Evolutionary conservation across 1,140 invertebrate species (phyloP).

Genomic region (Glomeris maerens): DNA sequence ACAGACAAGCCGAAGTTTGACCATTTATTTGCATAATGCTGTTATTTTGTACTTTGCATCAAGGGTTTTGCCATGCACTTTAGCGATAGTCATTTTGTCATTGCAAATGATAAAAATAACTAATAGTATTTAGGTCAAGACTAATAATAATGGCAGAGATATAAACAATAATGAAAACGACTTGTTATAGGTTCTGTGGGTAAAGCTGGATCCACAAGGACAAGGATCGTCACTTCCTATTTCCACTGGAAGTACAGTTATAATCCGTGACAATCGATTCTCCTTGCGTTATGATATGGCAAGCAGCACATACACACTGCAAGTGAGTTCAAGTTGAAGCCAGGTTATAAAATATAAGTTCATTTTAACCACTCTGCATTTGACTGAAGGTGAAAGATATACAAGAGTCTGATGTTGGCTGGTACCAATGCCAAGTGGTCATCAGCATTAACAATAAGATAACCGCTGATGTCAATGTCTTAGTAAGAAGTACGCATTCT

Average conservation of each 20-base stretch:
- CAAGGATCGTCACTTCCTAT: slow-evolving; percentile 44
- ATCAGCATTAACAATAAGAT: slow-evolving; percentile 62
- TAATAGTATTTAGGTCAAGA: neutral
- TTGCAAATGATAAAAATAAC: neutral
- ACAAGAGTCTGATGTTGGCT: slow-evolving; percentile 81
- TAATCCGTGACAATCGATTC: slow-evolving; percentile 73
- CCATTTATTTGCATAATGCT: neutral
- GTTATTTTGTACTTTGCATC: neutral
- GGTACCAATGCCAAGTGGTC: slow-evolving; percentile 72
- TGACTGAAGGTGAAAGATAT: slow-evolving; percentile 70
- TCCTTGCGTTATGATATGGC: slow-evolving; percentile 61
- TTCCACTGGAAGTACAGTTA: slow-evolving; percentile 60
- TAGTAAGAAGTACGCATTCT: slow-evolving; percentile 43
- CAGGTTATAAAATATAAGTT: neutral
- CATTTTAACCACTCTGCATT: neutral
- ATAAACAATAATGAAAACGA: too few species aligned
- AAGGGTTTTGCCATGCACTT: neutral
- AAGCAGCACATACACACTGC: slow-evolving; percentile 61
- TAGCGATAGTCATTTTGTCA: neutral
- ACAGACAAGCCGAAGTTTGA: neutral
- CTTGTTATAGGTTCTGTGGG: slow-evolving; percentile 52
- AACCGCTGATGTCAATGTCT: slow-evolving; percentile 63
- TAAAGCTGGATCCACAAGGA: slow-evolving; percentile 47
- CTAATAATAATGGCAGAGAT: too few species aligned
- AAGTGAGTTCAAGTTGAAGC: slow-evolving; percentile 37